Evolutionary conservation across 2,797 vertebrate genomes (phyloP).

Genomic region (Chelon auratus): DNA sequence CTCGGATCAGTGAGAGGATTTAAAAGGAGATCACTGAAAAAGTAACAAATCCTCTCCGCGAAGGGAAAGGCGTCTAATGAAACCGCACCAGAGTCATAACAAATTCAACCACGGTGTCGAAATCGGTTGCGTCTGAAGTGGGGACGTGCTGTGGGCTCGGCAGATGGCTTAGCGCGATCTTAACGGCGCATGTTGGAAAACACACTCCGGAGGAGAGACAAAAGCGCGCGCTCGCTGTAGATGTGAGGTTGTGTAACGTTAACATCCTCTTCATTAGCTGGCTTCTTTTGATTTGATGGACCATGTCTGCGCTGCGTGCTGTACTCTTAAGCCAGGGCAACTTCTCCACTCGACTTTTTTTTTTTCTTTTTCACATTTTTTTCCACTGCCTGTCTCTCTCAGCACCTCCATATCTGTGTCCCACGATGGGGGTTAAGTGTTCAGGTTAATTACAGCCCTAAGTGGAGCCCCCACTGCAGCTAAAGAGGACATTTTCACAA

Average conservation of each 20-base stretch:
- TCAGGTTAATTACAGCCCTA: slow-evolving; percentile 77
- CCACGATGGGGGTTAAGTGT: slow-evolving; percentile 74
- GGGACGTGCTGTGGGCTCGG: slow-evolving; percentile 37
- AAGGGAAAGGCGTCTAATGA: slow-evolving; percentile 35
- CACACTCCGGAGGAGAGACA: slow-evolving; percentile 5
- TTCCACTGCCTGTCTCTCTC: slow-evolving; percentile 24
- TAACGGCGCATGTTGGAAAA: slow-evolving; percentile 27
- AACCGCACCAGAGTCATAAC: slow-evolving; percentile 39
- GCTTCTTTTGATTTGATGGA: slow-evolving; percentile 6
- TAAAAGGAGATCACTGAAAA: slow-evolving; percentile 34
- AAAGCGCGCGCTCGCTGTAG: slow-evolving; percentile 1
- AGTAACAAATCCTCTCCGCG: slow-evolving; percentile 40
- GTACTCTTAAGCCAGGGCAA: not conserved
- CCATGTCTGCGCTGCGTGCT: not conserved
- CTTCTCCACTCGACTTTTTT: slow-evolving; percentile 17
- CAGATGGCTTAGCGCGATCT: slow-evolving; percentile 30
- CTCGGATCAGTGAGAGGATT: slow-evolving; percentile 52
- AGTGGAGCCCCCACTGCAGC: slow-evolving; percentile 62
- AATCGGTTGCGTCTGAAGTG: slow-evolving; percentile 39
- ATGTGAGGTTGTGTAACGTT: slow-evolving; percentile 14
- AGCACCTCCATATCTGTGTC: slow-evolving; percentile 26
- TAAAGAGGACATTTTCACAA: slow-evolving; percentile 59
- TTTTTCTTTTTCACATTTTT: slow-evolving; percentile 4
- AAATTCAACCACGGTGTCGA: slow-evolving; percentile 18
- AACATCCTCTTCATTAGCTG: slow-evolving; percentile 4